Base-by-base conservation (phyloP, 2,797 vertebrate genomes). In the Crypturellus tataupa region DNA sequence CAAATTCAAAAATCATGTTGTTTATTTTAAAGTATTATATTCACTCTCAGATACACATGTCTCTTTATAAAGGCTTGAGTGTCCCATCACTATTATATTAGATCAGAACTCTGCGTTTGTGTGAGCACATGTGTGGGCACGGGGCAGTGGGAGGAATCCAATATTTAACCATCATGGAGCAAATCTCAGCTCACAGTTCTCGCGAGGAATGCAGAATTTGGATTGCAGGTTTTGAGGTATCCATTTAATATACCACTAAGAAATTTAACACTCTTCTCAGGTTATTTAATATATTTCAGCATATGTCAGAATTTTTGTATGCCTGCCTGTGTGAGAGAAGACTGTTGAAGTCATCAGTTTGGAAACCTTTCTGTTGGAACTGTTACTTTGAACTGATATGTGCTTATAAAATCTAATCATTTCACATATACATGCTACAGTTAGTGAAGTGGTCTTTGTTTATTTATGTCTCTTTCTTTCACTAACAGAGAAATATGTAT, bases 401-500 rank as follows among this genome's bases (percentile, higher is more conserved):
- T 17, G 3, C 16, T 79, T 62, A 65, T 31, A 40, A 90, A 86
- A 6, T 31, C 35, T 75, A 75, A 87, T 76, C 0, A 24, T 31
- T 85, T 83, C n/a, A 40, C 55, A 11, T 20, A 44, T 59, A 6
- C 14, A 23, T 59, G 17, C 14, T 35, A n/a, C 42, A 35, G 25
- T 47, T 75, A 60, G 42, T 56, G 31, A 78, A 17, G 14, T 62
- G 12, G 10, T 71, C 59, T 60, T 60, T 33, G n/a, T 62, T 25
- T 62, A 62, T 62, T 62, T 62, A 62, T 25, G 35, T 62, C 10
- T 87, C 44, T 25, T 35, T 7, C 29, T 53, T 70, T 81, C 91
- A 93, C 73, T 64, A n/a, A 70, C 46, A 90, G 83, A 73, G 79
- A 94, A 76, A 83, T 55, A 89, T 6, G 7, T 44, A 37, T 53